Conservation (phyloP, 2,113 vertebrate genomes). For the Murina feae region DNA sequence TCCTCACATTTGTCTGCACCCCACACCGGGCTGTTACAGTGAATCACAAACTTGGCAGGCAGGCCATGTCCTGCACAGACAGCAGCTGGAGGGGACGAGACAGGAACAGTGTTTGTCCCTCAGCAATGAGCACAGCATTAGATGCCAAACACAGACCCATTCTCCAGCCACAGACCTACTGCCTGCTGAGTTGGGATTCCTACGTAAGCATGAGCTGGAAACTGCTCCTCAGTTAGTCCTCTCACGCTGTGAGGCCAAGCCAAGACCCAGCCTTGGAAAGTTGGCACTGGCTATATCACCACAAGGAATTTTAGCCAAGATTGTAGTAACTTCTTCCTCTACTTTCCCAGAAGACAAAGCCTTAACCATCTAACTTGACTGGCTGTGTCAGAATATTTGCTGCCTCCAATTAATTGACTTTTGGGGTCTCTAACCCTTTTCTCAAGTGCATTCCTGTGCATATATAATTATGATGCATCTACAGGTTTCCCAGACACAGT, state of each 20-base stretch:
- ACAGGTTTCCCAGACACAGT: background rate
- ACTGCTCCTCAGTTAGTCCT: background rate
- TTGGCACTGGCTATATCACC: background rate
- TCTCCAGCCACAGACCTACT: background rate
- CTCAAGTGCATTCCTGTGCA: background rate
- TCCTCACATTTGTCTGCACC: constrained; percentile 97
- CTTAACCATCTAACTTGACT: background rate
- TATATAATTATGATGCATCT: background rate
- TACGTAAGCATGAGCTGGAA: rapidly evolving
- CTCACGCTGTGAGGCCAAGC: background rate
- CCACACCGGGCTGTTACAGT: constrained; percentile 97
- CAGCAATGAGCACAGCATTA: background rate
- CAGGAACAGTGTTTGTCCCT: constrained; percentile 24
- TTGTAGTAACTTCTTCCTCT: background rate
- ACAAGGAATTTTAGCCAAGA: background rate
- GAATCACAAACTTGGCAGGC: constrained; percentile 97
- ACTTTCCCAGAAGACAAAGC: background rate
- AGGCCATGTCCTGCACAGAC: constrained; percentile 91
- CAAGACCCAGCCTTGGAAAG: background rate
- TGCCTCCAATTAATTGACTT: background rate
- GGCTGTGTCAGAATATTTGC: background rate
- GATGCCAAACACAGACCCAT: background rate
- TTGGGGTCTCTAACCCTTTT: background rate
- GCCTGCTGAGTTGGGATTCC: background rate
- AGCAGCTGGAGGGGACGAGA: constrained; percentile 82